Evolutionary conservation across 92 coral and sea anemone genomes (phyloP).

Genomic region (Bergia sp.): DNA sequence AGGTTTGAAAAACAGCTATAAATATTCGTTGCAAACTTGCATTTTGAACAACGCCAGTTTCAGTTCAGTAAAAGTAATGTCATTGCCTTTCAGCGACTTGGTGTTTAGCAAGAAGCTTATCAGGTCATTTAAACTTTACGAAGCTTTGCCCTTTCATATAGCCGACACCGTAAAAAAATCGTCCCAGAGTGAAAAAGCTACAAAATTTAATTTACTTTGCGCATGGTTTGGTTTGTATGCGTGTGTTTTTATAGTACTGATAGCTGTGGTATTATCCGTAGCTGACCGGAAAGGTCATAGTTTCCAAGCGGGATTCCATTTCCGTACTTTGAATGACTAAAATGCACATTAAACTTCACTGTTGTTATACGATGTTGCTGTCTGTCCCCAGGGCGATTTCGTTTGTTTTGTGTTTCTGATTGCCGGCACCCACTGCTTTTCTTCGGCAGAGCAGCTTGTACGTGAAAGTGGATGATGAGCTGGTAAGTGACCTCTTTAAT

Average conservation of each 20-base stretch:
- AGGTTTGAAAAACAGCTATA: no score
- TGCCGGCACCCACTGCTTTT: conserved; percentile 32
- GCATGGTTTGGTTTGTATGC: conserved; percentile 32
- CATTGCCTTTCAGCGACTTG: not conserved
- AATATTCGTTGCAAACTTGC: no score
- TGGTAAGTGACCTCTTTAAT: conserved; percentile 12
- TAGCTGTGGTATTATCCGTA: not conserved
- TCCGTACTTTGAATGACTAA: conserved; percentile 34
- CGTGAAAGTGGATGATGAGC: not conserved
- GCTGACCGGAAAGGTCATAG: conserved; percentile 41
- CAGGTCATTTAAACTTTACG: not conserved
- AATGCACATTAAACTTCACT: conserved; percentile 17
- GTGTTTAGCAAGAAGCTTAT: not conserved
- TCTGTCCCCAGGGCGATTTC: conserved; percentile 33
- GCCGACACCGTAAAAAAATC: not conserved
- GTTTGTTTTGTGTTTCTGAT: conserved; percentile 13
- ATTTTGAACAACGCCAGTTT: no score
- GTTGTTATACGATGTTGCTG: not conserved
- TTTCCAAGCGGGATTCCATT: conserved; percentile 17
- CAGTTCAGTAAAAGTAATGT: no score
- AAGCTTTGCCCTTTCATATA: not conserved
- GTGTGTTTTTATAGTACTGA: not conserved
- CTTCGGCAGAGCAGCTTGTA: conserved; percentile 18
- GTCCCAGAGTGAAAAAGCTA: not conserved
- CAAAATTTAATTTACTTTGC: conserved; percentile 11